Evolutionary conservation across 2,888 invertebrate genomes (phyloP).

Genomic region (Drosophila kuntzei): DNA sequence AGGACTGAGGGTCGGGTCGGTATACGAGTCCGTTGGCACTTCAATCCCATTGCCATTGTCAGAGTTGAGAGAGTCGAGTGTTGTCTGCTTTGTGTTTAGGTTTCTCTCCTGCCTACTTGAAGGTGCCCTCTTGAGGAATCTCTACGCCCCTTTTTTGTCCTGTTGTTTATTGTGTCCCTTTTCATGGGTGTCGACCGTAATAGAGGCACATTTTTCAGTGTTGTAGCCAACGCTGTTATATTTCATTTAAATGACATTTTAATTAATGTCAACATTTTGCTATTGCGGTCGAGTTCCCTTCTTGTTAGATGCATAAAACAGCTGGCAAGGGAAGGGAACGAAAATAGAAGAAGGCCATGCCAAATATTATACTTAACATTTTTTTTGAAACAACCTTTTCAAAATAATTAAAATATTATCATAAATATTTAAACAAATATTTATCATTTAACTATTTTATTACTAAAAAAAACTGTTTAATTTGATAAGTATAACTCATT

Average conservation of each 20-base stretch:
- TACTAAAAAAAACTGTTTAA: too few relatives aligned
- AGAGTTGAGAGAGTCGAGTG: slow-evolving; percentile 27
- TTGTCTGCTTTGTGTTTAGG: slow-evolving; percentile 53
- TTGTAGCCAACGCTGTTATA: slow-evolving; percentile 61
- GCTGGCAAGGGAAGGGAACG: too few relatives aligned
- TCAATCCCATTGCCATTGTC: slow-evolving; percentile 58
- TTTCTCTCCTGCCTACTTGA: slow-evolving; percentile 17
- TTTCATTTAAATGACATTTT: slow-evolving; percentile 80
- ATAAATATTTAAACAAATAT: not conserved
- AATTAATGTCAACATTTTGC: slow-evolving; percentile 80
- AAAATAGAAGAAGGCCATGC: not conserved
- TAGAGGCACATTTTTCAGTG: slow-evolving; percentile 67
- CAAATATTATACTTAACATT: slow-evolving; percentile 6
- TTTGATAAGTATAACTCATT: too few relatives aligned
- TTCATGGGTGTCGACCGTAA: slow-evolving; percentile 45
- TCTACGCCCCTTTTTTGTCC: slow-evolving; percentile 14
- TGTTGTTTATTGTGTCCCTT: slow-evolving; percentile 68
- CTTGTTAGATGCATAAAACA: slow-evolving; percentile 39
- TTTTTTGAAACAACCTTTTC: slow-evolving; percentile 5
- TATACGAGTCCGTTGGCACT: slow-evolving; percentile 24
- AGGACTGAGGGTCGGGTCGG: not conserved
- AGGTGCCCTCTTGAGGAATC: slow-evolving; percentile 31
- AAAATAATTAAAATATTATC: slow-evolving; percentile 16
- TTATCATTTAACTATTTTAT: not conserved
- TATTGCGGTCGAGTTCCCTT: slow-evolving; percentile 37